These are phyloP conservation scores for Odontomachus brunneus DNA, from an alignment of 1,140 invertebrate species.

Conservation along the genomic window DNA sequence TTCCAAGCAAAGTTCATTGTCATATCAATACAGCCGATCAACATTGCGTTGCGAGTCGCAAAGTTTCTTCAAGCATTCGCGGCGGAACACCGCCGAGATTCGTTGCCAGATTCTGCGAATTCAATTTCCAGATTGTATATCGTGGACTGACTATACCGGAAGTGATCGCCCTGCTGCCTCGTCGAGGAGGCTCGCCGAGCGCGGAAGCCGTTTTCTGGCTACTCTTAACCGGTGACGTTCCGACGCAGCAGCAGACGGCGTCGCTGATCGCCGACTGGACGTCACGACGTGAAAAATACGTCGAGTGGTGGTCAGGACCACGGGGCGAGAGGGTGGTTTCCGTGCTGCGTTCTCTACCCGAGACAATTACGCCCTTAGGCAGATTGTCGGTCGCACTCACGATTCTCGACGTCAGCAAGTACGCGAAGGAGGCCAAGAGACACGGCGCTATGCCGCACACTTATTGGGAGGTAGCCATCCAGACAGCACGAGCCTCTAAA, in stretches of 20 bases:
- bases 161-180: conserved; percentile 73
- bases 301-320: conserved; percentile 73
- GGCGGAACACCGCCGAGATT: neutral
- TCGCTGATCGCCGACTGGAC: conserved; percentile 77
- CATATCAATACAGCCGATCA: too few relatives aligned
- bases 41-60: too few relatives aligned
- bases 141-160: conserved; percentile 78
- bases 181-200: conserved; percentile 74
- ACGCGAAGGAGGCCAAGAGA: conserved; percentile 54
- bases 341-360: conserved; percentile 71
- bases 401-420: conserved; percentile 69
- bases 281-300: conserved; percentile 68
- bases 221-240: conserved; percentile 78
- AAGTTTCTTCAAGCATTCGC: too few relatives aligned
- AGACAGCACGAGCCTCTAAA: too few relatives aligned
- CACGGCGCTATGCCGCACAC: conserved; percentile 66
- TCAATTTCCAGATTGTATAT: conserved; percentile 72
- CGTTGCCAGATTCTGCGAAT: neutral
- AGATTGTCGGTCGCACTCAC: conserved; percentile 74
- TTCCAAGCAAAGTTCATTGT: too few relatives aligned
- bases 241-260: conserved; percentile 76
- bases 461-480: conserved; percentile 79
- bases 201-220: conserved; percentile 80
- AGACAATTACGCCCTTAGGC: conserved; percentile 68
- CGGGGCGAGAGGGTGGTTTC: conserved; percentile 69